These are phyloP conservation scores for Alcedo atthis DNA, from an alignment of 2,797 vertebrate genomes.

Conservation along the genomic window DNA sequence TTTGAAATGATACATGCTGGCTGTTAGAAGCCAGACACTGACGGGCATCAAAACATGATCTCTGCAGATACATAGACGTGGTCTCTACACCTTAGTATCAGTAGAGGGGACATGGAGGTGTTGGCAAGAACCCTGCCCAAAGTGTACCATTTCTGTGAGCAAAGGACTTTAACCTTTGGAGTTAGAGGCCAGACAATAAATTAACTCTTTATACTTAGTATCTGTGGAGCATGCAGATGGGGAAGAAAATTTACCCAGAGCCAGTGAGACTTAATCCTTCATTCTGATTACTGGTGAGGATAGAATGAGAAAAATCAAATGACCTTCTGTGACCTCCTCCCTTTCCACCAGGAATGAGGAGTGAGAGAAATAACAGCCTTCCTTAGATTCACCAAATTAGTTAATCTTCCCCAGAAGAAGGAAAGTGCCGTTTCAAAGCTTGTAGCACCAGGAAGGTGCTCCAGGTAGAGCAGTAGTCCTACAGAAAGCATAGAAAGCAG, in stretches of 20 bases:
- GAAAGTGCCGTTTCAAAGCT: background rate
- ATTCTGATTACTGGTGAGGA: background rate
- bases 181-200: background rate
- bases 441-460: background rate
- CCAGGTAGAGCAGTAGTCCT: background rate
- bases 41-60: rapidly evolving
- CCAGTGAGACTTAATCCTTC: background rate
- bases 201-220: background rate
- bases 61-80: background rate
- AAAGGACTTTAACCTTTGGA: background rate
- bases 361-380: background rate
- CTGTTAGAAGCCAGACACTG: background rate
- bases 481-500: background rate
- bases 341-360: background rate
- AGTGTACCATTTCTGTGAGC: background rate
- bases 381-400: background rate
- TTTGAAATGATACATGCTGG: background rate
- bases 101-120: background rate
- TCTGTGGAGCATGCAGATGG: background rate
- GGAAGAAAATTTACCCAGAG: background rate
- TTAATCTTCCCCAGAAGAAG: background rate
- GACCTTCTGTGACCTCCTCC: background rate
- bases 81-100: background rate
- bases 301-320: background rate
- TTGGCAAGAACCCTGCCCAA: background rate